A percentile compares a stretch with the other conserved stretches of the same genome.
Evolutionary conservation across 2,888 invertebrate species (phyloP).

Genomic region (Cecidostiba fungosa): DNA sequence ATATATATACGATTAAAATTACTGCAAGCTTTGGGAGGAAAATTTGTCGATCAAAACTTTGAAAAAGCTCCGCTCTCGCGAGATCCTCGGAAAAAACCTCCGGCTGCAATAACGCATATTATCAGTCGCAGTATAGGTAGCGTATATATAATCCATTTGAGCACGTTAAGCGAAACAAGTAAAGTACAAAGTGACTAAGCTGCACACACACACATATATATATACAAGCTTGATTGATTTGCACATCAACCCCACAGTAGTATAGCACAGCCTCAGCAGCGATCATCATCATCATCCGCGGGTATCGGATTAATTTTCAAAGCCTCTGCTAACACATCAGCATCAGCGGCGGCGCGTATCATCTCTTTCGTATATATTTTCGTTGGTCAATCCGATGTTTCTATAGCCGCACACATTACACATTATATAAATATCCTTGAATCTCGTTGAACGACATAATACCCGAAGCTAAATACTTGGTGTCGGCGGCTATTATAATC

Average conservation of each 20-base stretch:
- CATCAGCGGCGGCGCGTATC: too few relatives aligned
- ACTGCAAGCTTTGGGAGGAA: too few relatives aligned
- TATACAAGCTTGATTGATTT: slow-evolving; percentile 46
- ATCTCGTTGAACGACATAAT: background rate
- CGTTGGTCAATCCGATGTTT: background rate
- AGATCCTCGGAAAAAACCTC: too few relatives aligned
- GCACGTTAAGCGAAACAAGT: slow-evolving; percentile 19
- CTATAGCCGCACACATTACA: background rate
- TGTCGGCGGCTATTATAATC: background rate
- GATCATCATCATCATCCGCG: too few relatives aligned
- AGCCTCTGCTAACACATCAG: background rate
- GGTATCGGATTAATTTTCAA: slow-evolving; percentile 41
- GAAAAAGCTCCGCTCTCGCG: too few relatives aligned
- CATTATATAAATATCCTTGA: too few relatives aligned
- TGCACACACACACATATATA: background rate
- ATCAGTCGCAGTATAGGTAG: too few relatives aligned
- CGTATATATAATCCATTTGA: slow-evolving; percentile 3
- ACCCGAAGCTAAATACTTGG: too few relatives aligned
- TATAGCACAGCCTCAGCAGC: slow-evolving; percentile 14
- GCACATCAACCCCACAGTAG: too few relatives aligned
- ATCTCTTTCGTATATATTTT: background rate
- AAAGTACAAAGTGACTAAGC: slow-evolving; percentile 41
- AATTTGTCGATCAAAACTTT: too few relatives aligned
- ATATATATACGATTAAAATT: too few relatives aligned
- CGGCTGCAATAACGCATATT: too few relatives aligned